Evolutionary conservation across 2,113 vertebrate species (phyloP).

Genomic region (Tachysurus fulvidraco): DNA sequence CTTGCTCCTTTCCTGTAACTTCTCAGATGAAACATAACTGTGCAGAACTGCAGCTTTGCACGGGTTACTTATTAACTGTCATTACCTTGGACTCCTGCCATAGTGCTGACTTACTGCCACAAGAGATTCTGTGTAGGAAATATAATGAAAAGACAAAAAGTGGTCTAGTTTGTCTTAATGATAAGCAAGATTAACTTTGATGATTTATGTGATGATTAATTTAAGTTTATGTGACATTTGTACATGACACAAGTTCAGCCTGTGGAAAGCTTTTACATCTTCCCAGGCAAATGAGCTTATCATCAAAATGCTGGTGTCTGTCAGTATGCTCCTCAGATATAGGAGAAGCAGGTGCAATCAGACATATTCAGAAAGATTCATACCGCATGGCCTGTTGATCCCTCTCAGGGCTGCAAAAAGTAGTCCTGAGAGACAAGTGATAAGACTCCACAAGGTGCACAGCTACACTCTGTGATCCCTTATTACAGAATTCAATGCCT

Average conservation of each 20-base stretch:
- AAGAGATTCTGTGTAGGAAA: not conserved
- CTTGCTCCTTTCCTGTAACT: not conserved
- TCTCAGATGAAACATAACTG: conserved; percentile 12
- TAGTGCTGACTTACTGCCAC: not conserved
- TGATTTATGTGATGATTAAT: not conserved
- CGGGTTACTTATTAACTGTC: conserved; percentile 52
- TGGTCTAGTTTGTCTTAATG: not conserved
- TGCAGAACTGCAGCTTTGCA: conserved; percentile 15
- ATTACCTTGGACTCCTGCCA: conserved; percentile 47
- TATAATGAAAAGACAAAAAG: not conserved
- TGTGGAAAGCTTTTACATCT: not conserved
- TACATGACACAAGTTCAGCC: not conserved
- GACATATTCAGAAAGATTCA: conserved; percentile 5
- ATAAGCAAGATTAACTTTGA: not conserved
- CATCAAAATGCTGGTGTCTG: not conserved
- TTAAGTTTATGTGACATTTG: not conserved
- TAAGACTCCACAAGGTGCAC: not conserved
- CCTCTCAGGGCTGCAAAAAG: conserved; percentile 6
- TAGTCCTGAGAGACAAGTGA: conserved; percentile 3
- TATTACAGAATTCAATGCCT: not conserved
- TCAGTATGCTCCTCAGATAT: conserved; percentile 19
- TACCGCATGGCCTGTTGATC: not conserved
- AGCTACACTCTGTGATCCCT: not conserved
- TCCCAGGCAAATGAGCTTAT: not conserved
- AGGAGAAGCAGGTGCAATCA: conserved; percentile 9